Percentiles rank a stretch among this genome's conserved stretches.
These are phyloP conservation scores for Drosophila carrolli DNA, from an alignment of 1,140 invertebrate species.

Conservation along the genomic window DNA sequence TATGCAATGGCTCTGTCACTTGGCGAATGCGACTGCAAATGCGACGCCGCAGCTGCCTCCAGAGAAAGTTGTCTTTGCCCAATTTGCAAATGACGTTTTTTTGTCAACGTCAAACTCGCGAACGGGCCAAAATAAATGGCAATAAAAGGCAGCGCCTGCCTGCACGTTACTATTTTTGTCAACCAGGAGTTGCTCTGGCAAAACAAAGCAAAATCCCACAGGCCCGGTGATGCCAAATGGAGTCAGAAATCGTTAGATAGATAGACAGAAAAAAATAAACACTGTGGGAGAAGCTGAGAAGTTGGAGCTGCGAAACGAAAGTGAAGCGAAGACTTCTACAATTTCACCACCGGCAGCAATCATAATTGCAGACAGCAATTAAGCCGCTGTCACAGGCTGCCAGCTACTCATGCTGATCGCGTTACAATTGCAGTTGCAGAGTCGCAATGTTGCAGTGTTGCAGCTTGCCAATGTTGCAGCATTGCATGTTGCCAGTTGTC, in stretches of 20 bases:
- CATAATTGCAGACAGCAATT: constrained; percentile 82
- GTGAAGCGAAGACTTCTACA: constrained; percentile 62
- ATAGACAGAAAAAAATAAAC: background rate
- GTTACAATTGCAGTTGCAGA: constrained; percentile 65
- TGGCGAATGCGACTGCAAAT: constrained; percentile 52
- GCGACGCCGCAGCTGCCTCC: constrained; percentile 57
- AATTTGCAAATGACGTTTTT: constrained; percentile 83
- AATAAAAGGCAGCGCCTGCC: constrained; percentile 78
- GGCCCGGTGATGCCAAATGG: constrained; percentile 8
- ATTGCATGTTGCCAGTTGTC: constrained; percentile 61
- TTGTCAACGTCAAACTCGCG: constrained; percentile 76
- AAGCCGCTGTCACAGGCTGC: constrained; percentile 75
- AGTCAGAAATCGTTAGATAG: constrained; percentile 18
- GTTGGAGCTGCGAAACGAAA: constrained; percentile 49
- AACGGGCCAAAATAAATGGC: constrained; percentile 67
- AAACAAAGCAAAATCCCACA: constrained; percentile 30
- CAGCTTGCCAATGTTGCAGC: constrained; percentile 51
- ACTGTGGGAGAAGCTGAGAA: constrained; percentile 14
- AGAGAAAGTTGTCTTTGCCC: constrained; percentile 83
- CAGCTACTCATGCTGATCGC: constrained; percentile 76
- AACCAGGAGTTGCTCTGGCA: constrained; percentile 54
- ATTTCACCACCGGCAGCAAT: constrained; percentile 58
- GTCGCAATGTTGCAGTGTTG: constrained; percentile 27
- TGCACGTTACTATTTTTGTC: constrained; percentile 79
- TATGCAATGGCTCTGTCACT: constrained; percentile 65